Evolutionary conservation across 2,113 vertebrate species (phyloP).

Genomic region (Solea senegalensis): DNA sequence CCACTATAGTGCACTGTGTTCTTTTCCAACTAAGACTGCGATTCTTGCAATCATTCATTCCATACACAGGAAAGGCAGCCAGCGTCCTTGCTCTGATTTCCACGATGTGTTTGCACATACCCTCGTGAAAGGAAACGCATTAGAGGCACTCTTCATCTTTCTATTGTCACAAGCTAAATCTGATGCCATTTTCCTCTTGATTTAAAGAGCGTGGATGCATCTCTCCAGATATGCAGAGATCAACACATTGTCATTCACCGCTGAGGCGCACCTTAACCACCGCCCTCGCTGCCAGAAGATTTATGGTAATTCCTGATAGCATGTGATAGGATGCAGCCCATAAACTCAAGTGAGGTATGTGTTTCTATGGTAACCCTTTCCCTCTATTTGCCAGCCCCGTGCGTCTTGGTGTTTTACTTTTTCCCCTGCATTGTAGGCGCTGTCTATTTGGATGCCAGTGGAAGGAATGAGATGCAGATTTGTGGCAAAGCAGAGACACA

Average conservation of each 20-base stretch:
- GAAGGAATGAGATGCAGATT: conserved; percentile 78
- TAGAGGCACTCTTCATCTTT: conserved; percentile 57
- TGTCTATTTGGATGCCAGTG: conserved; percentile 71
- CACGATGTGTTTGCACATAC: conserved; percentile 58
- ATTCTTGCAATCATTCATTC: conserved; percentile 46
- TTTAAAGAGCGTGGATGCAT: conserved; percentile 68
- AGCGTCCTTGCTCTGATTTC: conserved; percentile 39
- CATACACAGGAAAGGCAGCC: conserved; percentile 21
- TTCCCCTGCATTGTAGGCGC: conserved; percentile 64
- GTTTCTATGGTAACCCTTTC: conserved; percentile 83
- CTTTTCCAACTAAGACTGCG: conserved; percentile 39
- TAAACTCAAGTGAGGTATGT: conserved; percentile 76
- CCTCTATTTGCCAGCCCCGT: conserved; percentile 67
- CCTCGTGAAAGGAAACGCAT: conserved; percentile 56
- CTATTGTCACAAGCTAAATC: conserved; percentile 65
- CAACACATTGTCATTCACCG: conserved; percentile 80
- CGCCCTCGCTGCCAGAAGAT: conserved; percentile 71
- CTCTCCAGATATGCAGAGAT: conserved; percentile 70
- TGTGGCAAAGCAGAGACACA: conserved; percentile 73
- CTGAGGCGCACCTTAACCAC: conserved; percentile 75
- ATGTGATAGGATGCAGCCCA: conserved; percentile 78
- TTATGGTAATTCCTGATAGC: conserved; percentile 80
- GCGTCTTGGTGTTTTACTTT: conserved; percentile 66
- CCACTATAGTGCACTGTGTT: conserved; percentile 20
- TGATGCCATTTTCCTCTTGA: conserved; percentile 73